Base-by-base conservation (phyloP, 2,888 invertebrate species). In the Andrena praecox region DNA sequence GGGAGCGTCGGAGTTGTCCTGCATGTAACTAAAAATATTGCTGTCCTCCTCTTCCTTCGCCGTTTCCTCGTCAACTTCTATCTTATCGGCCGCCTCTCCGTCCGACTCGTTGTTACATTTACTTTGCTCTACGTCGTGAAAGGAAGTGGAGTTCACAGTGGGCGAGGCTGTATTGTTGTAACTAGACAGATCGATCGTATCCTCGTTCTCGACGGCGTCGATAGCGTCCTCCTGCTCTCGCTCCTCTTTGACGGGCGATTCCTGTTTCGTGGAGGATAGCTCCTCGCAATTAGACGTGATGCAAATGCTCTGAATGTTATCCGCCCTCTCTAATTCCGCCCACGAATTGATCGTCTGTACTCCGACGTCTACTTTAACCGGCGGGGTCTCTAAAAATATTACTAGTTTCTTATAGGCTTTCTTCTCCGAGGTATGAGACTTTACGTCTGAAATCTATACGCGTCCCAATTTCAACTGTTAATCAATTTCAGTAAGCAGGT, bases 361-460 rank as follows among this genome's bases (percentile, higher is more conserved):
- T 10, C 82, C 91, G n/a, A 84, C 83, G 35, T 91, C 89, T 27
- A 85, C 69, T 78, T 85, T 91, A 42, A 79, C 75, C 4, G 87
- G 77, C 5, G 89, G 86, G 1, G 82, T 74, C 60, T 90, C 86
- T 66, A 92, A 82, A 85, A 87, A 90, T 68, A 84, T 85, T n/a
- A 85, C 74, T 29, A 92, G 83, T n/a, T 90, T 90, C 80, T 91
- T 91, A 75, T 91, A 89, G 0, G 89, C 59, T 77, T 89, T 91
- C 10, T 89, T 87, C 12, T 89, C 69, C 2, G 77, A 80, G 1
- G 92, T 92, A 52, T 89, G 87, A 6, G 85, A 82, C 60, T 92
- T 92, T 27, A 92, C 87, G 81, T 91, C 91, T 64, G 90, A 87
- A 87, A 92, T 91, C 91, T 91, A 72, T 33, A 82, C 77, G 31